Evolutionary conservation across 2,888 invertebrate species (phyloP).

Genomic region (Druceiella hillmani): DNA sequence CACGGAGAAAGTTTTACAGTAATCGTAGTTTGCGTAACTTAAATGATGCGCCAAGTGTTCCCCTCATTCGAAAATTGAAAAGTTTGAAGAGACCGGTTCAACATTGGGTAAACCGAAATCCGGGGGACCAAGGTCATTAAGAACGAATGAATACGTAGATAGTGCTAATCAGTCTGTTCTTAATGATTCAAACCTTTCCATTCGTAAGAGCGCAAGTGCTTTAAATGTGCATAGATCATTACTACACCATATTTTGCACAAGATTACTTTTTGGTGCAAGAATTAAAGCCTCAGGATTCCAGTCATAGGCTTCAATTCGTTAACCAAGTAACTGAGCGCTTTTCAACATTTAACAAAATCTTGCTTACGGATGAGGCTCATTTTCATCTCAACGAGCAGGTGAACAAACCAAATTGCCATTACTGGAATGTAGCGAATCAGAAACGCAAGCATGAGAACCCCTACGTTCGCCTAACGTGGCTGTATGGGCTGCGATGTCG

Average conservation of each 20-base stretch:
- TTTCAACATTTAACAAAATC: constrained; percentile 14
- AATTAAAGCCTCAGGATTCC: constrained; percentile 11
- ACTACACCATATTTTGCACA: too few species aligned
- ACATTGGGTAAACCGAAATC: not conserved
- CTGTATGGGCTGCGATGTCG: too few species aligned
- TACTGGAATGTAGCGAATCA: too few species aligned
- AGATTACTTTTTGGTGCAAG: too few species aligned
- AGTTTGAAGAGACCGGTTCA: too few species aligned
- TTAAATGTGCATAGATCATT: too few species aligned
- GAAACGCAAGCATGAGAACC: too few species aligned
- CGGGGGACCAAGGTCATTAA: not conserved
- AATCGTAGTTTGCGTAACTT: not conserved
- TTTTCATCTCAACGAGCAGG: too few species aligned
- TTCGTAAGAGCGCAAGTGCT: constrained; percentile 1
- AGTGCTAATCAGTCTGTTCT: not conserved
- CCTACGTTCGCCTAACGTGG: too few species aligned
- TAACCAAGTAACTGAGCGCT: constrained; percentile 13
- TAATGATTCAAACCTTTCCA: constrained; percentile 1
- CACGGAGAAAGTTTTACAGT: not conserved
- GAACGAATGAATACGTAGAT: not conserved
- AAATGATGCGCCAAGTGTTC: constrained; percentile 1
- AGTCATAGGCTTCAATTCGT: constrained; percentile 12
- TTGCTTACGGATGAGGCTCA: constrained; percentile 9
- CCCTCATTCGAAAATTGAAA: not conserved
- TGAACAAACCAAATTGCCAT: too few species aligned